Evolutionary conservation across 2,797 vertebrate species (phyloP).

Genomic region (Holocentrus rufus): DNA sequence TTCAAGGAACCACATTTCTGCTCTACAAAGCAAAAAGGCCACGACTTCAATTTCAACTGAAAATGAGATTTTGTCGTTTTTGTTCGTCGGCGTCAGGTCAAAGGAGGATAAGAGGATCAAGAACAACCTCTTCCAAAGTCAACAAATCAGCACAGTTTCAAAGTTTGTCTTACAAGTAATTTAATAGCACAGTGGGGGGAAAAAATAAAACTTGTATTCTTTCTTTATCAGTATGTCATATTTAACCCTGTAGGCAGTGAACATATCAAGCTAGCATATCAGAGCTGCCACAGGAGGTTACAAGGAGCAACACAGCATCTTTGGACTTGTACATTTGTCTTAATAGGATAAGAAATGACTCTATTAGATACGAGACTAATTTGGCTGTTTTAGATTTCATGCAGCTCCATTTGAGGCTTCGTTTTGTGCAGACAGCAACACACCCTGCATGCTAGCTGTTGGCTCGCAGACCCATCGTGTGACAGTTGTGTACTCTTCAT

Average conservation of each 20-base stretch:
- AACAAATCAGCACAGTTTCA: background rate
- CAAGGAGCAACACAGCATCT: background rate
- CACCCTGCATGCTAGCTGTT: background rate
- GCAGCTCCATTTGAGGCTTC: background rate
- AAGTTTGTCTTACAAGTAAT: background rate
- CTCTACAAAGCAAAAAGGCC: slow-evolving; percentile 1
- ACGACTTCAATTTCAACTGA: background rate
- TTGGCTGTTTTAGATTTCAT: background rate
- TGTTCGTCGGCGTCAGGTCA: slow-evolving; percentile 6
- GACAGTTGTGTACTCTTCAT: background rate
- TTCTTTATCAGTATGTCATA: background rate
- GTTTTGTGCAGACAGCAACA: background rate
- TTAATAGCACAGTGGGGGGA: background rate
- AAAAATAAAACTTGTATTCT: background rate
- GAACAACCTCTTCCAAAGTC: background rate
- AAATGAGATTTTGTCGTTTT: background rate
- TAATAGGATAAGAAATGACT: background rate
- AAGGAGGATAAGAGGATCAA: background rate
- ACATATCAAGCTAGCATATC: background rate
- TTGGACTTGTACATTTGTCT: background rate
- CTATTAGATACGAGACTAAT: background rate
- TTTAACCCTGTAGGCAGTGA: background rate
- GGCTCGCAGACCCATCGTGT: background rate
- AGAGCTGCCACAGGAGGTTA: background rate
- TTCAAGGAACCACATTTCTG: background rate